Evolutionary conservation across 2,888 invertebrate species (phyloP).

Genomic region (Plutella xylostella): DNA sequence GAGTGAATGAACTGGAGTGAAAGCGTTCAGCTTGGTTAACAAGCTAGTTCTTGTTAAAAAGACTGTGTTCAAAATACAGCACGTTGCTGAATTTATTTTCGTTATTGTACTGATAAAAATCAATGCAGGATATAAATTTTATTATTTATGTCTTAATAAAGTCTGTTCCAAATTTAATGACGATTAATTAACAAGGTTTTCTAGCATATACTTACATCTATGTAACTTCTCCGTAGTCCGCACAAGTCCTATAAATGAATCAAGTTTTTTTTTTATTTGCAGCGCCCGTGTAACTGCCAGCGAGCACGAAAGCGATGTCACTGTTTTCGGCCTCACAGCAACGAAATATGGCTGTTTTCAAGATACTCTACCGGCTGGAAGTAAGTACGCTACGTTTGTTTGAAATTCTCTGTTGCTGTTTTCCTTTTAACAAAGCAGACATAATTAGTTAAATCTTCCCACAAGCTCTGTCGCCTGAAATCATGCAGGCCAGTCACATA

Average conservation of each 20-base stretch:
- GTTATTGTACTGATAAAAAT: no score
- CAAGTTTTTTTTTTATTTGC: constrained; percentile 47
- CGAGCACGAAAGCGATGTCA: constrained; percentile 89
- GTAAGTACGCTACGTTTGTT: constrained; percentile 37
- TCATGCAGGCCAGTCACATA: constrained; percentile 24
- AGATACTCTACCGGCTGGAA: constrained; percentile 98
- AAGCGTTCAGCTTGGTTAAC: no score
- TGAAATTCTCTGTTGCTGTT: background rate
- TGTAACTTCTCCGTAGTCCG: no score
- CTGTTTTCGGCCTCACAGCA: constrained; percentile 91
- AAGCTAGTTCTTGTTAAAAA: no score
- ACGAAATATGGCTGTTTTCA: constrained; percentile 97
- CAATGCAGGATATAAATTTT: no score
- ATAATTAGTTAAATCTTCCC: background rate
- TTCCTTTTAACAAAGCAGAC: background rate
- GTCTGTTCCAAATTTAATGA: no score
- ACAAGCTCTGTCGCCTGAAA: constrained; percentile 45
- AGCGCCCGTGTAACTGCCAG: constrained; percentile 95
- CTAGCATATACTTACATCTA: no score
- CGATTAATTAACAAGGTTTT: no score
- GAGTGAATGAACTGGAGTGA: no score
- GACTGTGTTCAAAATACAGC: no score
- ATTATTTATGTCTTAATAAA: no score
- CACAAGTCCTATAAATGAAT: background rate
- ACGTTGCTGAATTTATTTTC: no score